A percentile compares a stretch with the other conserved stretches of the same genome.
These are phyloP conservation scores for Xenopus tropicalis DNA, from an alignment of 2,113 vertebrate genomes.

Conservation along the genomic window UCB_Xtro_10.0 CM004451.2:74687001-74687500, in stretches of 20 bases:
- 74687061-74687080: too few species aligned
- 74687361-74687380: constrained; percentile 68
- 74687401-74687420: constrained; percentile 73
- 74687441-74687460: constrained; percentile 67
- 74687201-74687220: constrained; percentile 65
- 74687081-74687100: too few species aligned
- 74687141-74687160: constrained; percentile 48
- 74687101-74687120: not conserved
- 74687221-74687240: constrained; percentile 28
- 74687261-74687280: constrained; percentile 70
- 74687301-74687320: constrained; percentile 79
- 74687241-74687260: constrained; percentile 68
- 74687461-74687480: too few species aligned
- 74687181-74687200: constrained; percentile 30
- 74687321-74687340: constrained; percentile 73
- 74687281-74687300: constrained; percentile 67
- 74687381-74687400: constrained; percentile 61
- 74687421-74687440: constrained; percentile 69
- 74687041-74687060: too few species aligned
- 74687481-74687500: too few species aligned
- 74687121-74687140: not conserved
- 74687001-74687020: too few species aligned
- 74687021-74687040: too few species aligned
- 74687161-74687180: constrained; percentile 39
- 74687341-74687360: constrained; percentile 72